phyloP scores from a whole-genome alignment of 2,113 vertebrate species.

The Hippocampus comes region DNA sequence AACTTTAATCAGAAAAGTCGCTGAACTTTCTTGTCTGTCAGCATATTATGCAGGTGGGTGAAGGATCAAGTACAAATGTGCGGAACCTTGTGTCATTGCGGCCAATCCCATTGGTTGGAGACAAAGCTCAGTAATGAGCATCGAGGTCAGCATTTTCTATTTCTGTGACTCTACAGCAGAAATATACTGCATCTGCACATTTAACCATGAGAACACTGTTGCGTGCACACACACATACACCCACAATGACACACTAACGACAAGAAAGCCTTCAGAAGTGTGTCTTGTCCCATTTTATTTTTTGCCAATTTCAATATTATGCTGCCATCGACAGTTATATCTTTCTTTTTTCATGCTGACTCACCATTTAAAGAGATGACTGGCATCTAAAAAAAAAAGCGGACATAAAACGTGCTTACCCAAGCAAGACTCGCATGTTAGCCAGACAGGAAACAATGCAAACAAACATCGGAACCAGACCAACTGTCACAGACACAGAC shows the following conservation, averaged over 20 bases:
- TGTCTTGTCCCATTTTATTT: constrained; percentile 44
- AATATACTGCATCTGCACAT: constrained; percentile 17
- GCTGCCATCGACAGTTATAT: constrained; percentile 25
- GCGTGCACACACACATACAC: neutral
- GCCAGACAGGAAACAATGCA: constrained; percentile 25
- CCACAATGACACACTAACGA: constrained; percentile 27
- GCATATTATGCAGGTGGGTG: constrained; percentile 50
- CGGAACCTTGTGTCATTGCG: constrained; percentile 30
- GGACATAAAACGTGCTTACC: constrained; percentile 39
- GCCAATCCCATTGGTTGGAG: constrained; percentile 39
- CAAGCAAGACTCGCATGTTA: constrained; percentile 26
- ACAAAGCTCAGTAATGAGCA: constrained; percentile 47
- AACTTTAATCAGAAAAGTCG: constrained; percentile 30
- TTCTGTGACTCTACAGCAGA: constrained; percentile 30
- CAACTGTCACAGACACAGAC: neutral
- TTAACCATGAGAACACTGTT: neutral
- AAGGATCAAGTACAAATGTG: constrained; percentile 33
- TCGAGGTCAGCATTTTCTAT: constrained; percentile 61
- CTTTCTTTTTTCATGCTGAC: constrained; percentile 13
- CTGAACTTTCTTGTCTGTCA: constrained; percentile 41
- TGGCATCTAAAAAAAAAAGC: constrained; percentile 30
- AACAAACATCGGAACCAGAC: constrained; percentile 3
- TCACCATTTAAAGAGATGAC: constrained; percentile 32
- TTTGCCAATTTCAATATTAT: constrained; percentile 43
- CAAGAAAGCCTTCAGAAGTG: constrained; percentile 25